Conservation (phyloP, 2,888 invertebrate genomes). For the Cremastinae sp. region DNA sequence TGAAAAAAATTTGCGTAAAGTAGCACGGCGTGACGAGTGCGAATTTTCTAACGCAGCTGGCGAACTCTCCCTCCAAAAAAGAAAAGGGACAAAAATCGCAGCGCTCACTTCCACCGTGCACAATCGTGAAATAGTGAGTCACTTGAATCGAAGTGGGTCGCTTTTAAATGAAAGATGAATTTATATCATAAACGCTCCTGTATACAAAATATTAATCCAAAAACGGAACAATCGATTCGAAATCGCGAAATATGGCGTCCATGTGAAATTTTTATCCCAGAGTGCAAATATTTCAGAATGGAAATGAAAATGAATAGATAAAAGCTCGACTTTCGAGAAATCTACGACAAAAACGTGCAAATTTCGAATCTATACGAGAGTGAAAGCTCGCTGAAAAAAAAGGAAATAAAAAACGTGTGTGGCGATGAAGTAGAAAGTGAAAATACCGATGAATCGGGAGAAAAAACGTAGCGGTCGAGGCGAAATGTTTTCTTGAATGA, state of each 20-base stretch:
- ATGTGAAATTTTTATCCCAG: too few species aligned
- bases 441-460: too few species aligned
- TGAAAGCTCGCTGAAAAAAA: neutral
- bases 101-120: neutral
- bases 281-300: too few species aligned
- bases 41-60: slow-evolving; percentile 3
- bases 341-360: too few species aligned
- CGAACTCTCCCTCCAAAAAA: slow-evolving; percentile 37
- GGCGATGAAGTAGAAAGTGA: slow-evolving; percentile 12
- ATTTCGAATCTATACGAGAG: too few species aligned
- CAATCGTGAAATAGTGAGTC: slow-evolving; percentile 33
- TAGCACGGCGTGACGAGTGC: slow-evolving; percentile 3
- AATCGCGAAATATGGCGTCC: too few species aligned
- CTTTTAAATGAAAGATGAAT: too few species aligned
- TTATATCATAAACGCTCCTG: neutral
- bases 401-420: slow-evolving; percentile 9
- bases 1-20: too few species aligned
- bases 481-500: slow-evolving; percentile 23
- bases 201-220: neutral
- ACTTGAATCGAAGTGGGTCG: slow-evolving; percentile 37
- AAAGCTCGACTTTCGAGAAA: too few species aligned
- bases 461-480: too few species aligned
- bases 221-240: slow-evolving; percentile 35
- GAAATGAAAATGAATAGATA: too few species aligned
- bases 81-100: too few species aligned